These are phyloP conservation scores for Enteromius argenteus DNA, from an alignment of 2,797 vertebrate genomes.

Conservation along the genomic window DNA sequence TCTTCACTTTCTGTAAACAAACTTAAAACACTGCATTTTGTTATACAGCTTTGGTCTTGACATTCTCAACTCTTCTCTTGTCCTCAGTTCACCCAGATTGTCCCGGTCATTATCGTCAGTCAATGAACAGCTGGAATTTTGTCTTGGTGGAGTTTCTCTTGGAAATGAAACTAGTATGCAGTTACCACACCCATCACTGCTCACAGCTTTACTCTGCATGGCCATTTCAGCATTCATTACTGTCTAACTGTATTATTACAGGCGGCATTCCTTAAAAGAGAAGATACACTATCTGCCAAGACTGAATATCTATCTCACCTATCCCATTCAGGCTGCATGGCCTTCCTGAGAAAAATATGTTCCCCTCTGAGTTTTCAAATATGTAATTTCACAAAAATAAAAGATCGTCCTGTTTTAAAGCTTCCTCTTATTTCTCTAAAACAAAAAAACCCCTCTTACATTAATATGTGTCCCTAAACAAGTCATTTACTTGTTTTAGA, in stretches of 20 bases:
- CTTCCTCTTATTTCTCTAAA: not conserved
- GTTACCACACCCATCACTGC: slow-evolving; percentile 28
- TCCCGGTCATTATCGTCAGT: slow-evolving; percentile 21
- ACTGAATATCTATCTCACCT: not conserved
- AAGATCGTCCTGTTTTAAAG: not conserved
- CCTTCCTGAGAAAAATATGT: not conserved
- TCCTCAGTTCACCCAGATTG: slow-evolving; percentile 10
- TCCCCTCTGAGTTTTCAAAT: not conserved
- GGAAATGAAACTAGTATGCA: slow-evolving; percentile 32
- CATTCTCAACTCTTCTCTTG: not conserved
- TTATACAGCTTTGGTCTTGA: not conserved
- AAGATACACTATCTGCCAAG: not conserved
- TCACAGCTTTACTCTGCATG: not conserved
- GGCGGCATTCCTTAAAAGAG: not conserved
- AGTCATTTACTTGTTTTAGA: not conserved
- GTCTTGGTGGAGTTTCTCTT: slow-evolving; percentile 51
- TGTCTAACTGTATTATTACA: slow-evolving; percentile 8
- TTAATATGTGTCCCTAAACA: not conserved
- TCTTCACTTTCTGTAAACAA: slow-evolving; percentile 22
- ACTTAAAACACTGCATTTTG: not conserved
- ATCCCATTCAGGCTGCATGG: not conserved
- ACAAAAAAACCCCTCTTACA: not conserved
- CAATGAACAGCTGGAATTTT: slow-evolving; percentile 44
- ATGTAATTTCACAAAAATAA: not conserved
- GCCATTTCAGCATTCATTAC: not conserved